Evolutionary conservation across 2,888 invertebrate species (phyloP), one percentile per base, ranked within the genome.

Genomic region (Cantharis rufa): DNA sequence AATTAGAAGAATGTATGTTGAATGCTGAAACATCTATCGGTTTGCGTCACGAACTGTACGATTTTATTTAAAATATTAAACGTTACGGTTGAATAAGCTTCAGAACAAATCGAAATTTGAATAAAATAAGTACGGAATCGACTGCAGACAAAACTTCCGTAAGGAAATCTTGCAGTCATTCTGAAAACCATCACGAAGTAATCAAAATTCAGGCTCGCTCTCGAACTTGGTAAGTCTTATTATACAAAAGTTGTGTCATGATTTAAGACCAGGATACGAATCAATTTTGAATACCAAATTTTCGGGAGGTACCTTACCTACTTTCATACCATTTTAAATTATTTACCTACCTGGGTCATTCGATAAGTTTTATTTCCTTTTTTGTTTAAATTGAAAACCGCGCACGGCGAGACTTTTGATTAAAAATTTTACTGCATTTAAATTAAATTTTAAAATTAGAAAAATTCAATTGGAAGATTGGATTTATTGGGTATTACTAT

Each of bases 401-500:
- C 13, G n/a, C n/a, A 48, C 7, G 48, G n/a, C n/a, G n/a, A 48
- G n/a, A n/a, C 48, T 48, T 48, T 48, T 63, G 63, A 66, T 66
- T 24, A 66, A 66, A 21, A 66, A 66, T 21, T 66, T 66, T 66
- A n/a, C 64, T 24, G 64, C 64, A n/a, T 66, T 66, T 66, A 66
- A 66, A 66, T 66, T 66, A 66, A 21, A 66, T 18, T 77, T 78
- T 77, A 76, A 80, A 80, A 78, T 79, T 81, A 82, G 84, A 83
- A 66, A 84, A 84, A 84, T 84, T 84, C 83, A 83, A 83, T 84
- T 83, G 82, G 80, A 82, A 81, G 82, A 78, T 79, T 81, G 82
- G 84, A 84, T 84, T 84, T 84, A 84, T 83, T 79, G 82, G 77
- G 82, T 82, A 83, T 84, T 84, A 84, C 82, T 84, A 84, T 84